These are phyloP conservation scores for Rhinoptilus africanus DNA, from an alignment of 2,113 vertebrate genomes.

Conservation along the genomic window DNA sequence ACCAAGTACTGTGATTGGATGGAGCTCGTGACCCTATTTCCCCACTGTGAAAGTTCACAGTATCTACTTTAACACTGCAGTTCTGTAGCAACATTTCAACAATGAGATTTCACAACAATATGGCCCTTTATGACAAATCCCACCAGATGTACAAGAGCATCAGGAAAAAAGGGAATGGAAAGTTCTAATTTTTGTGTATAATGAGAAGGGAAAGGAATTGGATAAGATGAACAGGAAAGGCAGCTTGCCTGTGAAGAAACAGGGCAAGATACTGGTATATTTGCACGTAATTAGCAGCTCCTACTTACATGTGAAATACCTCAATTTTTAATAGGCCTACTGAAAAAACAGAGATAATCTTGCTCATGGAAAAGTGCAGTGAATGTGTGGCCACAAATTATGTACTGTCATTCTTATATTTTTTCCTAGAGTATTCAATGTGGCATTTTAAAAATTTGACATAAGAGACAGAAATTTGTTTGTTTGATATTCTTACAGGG, in stretches of 20 bases:
- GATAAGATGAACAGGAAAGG: neutral
- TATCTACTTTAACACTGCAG: neutral
- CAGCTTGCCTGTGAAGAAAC: neutral
- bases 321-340: neutral
- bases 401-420: neutral
- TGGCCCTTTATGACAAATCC: neutral
- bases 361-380: neutral
- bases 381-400: neutral
- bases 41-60: neutral
- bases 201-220: neutral
- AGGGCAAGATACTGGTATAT: neutral
- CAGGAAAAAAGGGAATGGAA: neutral
- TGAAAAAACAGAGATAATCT: neutral
- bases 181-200: neutral
- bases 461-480: neutral
- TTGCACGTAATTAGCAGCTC: accelerated
- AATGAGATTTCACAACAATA: neutral
- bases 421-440: neutral
- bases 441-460: neutral
- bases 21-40: neutral
- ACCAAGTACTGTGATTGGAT: accelerated
- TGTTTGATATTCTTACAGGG: neutral
- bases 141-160: neutral
- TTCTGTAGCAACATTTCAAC: neutral
- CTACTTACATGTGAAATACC: neutral